These are phyloP conservation scores for Danionella cerebrum DNA, from an alignment of 2,113 vertebrate species.

Conservation along the genomic window DNA sequence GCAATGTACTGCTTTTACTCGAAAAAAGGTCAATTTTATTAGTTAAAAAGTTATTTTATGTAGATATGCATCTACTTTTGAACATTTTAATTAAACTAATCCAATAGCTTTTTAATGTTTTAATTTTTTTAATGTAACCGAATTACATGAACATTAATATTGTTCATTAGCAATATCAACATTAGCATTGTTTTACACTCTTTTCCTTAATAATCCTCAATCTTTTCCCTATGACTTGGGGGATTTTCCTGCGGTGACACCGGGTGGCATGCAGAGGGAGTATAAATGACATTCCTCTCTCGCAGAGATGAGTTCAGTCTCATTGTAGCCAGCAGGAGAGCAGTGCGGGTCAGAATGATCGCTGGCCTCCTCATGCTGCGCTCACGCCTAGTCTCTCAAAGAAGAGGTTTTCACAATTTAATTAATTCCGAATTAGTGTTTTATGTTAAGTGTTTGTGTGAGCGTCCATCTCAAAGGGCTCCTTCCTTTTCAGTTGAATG, in stretches of 20 bases:
- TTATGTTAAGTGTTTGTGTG: neutral
- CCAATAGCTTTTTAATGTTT: no score
- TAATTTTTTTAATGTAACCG: no score
- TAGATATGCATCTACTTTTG: no score
- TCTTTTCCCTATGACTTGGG: conserved; percentile 57
- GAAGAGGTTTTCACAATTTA: neutral
- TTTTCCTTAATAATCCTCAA: conserved; percentile 56
- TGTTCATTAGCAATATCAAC: no score
- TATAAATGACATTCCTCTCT: conserved; percentile 74
- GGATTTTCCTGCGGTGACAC: conserved; percentile 63
- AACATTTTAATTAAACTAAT: no score
- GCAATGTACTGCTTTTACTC: no score
- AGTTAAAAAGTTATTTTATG: no score
- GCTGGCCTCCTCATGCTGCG: conserved; percentile 20
- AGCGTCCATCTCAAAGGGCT: neutral
- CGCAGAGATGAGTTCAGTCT: conserved; percentile 64
- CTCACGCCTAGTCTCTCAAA: neutral
- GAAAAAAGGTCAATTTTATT: no score
- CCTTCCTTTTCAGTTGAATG: neutral
- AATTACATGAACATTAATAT: no score
- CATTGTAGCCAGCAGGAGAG: conserved; percentile 52
- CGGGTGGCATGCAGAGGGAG: conserved; percentile 41
- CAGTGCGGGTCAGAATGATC: conserved; percentile 30
- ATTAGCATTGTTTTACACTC: conserved; percentile 37
- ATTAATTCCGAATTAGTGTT: conserved; percentile 18